These are phyloP conservation scores for Uria aalge DNA, from an alignment of 2,113 vertebrate genomes.

Conservation along the genomic window DNA sequence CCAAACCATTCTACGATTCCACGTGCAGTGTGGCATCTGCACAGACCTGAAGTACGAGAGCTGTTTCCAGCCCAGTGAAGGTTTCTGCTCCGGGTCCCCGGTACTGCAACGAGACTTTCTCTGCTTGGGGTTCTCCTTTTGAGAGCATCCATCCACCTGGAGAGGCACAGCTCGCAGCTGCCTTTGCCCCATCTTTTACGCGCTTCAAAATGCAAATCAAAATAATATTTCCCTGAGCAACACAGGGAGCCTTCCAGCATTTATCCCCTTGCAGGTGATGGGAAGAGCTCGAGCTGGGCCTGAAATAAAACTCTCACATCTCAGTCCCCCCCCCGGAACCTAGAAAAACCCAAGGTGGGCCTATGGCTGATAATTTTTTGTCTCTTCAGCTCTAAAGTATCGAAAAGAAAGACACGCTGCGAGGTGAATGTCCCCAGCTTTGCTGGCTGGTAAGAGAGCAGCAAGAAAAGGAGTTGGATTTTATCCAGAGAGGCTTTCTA, in stretches of 20 bases:
- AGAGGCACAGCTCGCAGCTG: neutral
- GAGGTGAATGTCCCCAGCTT: neutral
- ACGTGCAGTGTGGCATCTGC: neutral
- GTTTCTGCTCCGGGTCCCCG: neutral
- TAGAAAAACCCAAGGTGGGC: neutral
- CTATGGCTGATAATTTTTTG: neutral
- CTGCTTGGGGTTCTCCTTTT: neutral
- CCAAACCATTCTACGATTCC: neutral
- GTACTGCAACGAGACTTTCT: neutral
- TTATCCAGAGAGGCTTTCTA: neutral
- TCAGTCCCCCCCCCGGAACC: neutral
- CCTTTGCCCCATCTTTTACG: neutral
- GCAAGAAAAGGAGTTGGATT: neutral
- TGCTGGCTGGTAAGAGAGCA: neutral
- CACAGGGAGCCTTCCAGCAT: neutral
- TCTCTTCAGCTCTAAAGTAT: neutral
- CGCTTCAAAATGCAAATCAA: rapidly evolving
- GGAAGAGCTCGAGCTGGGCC: neutral
- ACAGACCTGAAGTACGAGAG: neutral
- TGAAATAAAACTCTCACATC: neutral
- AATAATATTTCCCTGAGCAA: neutral
- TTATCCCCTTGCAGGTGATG: neutral
- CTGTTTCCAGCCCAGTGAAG: neutral
- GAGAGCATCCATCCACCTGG: neutral
- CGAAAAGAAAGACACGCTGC: neutral